Evolutionary conservation across 1,140 invertebrate genomes (phyloP).

Genomic region (Diorhabda sublineata): DNA sequence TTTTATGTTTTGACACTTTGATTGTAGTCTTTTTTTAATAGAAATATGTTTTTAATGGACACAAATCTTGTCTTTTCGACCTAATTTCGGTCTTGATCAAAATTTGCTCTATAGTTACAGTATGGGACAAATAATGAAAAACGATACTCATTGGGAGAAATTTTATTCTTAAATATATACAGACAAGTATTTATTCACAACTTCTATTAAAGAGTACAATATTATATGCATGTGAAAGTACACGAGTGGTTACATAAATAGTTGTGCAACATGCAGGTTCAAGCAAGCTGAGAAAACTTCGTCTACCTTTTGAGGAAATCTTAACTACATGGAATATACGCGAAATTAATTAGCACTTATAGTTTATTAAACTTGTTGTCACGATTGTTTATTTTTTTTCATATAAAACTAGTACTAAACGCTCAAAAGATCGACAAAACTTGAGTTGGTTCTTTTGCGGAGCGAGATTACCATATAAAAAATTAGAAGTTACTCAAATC

Average conservation of each 20-base stretch:
- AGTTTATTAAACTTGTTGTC: conserved; percentile 5
- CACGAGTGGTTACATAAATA: conserved; percentile 32
- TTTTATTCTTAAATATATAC: conserved; percentile 29
- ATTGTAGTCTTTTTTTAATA: no score
- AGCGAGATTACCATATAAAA: not conserved
- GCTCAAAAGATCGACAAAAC: not conserved
- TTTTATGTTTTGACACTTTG: no score
- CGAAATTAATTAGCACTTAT: conserved; percentile 18
- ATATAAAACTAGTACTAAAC: not conserved
- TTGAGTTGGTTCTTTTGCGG: not conserved
- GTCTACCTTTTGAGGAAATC: conserved; percentile 10
- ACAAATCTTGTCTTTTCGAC: no score
- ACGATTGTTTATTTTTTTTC: not conserved
- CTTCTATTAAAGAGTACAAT: conserved; percentile 30
- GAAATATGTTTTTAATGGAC: no score
- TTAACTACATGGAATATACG: conserved; percentile 5
- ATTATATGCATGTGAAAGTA: conserved; percentile 24
- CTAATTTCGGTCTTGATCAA: no score
- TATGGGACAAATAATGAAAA: not conserved
- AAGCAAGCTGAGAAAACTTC: conserved; percentile 28
- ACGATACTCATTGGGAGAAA: not conserved
- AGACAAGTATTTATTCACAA: conserved; percentile 36
- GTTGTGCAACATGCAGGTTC: conserved; percentile 31
- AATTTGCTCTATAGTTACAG: no score
- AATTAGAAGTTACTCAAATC: no score